Base-by-base conservation (phyloP, 2,113 vertebrate genomes). In the Labrus mixtus region DNA sequence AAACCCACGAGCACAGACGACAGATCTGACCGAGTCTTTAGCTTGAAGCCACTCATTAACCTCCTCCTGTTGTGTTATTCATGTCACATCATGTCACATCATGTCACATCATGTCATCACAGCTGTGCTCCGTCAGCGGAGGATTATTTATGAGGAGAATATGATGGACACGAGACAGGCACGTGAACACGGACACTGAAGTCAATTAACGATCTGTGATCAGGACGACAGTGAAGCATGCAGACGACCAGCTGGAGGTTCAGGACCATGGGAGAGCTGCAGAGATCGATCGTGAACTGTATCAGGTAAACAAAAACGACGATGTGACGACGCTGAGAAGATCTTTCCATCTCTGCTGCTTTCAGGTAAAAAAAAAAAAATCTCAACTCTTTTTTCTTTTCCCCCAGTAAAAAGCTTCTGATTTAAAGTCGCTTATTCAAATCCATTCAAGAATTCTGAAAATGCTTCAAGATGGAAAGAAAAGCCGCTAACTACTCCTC, bases 101-200 rank as follows among this genome's bases (percentile, higher is more conserved):
- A 37, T 46, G 29, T 53, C 61, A 46, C 62, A 67, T 68, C 57
- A 54, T 64, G 61, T 56, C 65, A 64, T 70, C 3, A 51, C 58
- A 60, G 73, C 50, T 50, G 39, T 13, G 19, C 20, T 51, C 48
- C 17, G 46, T 33, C 53, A 43, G 48, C 5, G 41, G 36, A 67
- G 2, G n/a, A 39, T 57, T 61, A 61, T 65, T 63, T 45, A 77
- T 60, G 29, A 62, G 67, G 59, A 62, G 55, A 37, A 77, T 71
- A 17, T 61, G 56, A 68, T 29, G 41, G 59, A 54, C 5, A 15
- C 0, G 2, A 12, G 25, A 80, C 58, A 55, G 1, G 53, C 19
- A n/a, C n/a, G 39, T 16, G 25, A 58, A 57, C 2, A 4, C n/a
- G 71, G 65, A 54, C 59, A 55, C 48, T 61, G 70, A 16, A 46